Evolutionary conservation across 1,140 invertebrate species (phyloP).

Genomic region (Drosophila setifemur): DNA sequence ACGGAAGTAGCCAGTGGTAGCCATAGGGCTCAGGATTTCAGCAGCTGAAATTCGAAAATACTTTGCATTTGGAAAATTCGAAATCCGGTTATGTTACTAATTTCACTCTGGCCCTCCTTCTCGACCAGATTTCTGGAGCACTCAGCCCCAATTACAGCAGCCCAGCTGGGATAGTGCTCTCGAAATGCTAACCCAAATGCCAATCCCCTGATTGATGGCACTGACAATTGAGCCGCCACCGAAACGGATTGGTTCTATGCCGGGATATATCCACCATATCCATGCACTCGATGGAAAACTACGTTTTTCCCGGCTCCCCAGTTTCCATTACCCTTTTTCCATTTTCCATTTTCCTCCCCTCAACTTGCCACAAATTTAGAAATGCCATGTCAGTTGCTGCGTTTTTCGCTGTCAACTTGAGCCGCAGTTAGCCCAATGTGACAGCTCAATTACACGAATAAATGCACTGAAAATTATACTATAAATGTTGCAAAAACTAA

Average conservation of each 20-base stretch:
- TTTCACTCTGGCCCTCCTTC: slow-evolving; percentile 25
- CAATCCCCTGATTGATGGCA: slow-evolving; percentile 68
- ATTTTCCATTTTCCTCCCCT: background rate
- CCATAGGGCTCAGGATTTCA: slow-evolving; percentile 8
- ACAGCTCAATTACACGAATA: slow-evolving; percentile 56
- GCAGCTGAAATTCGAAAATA: slow-evolving; percentile 48
- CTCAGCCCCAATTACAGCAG: slow-evolving; percentile 55
- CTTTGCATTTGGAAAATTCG: slow-evolving; percentile 63
- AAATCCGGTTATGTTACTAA: slow-evolving; percentile 77
- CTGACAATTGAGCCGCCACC: slow-evolving; percentile 65
- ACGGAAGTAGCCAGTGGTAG: slow-evolving; percentile 50
- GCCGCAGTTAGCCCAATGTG: slow-evolving; percentile 51
- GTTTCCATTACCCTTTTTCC: background rate
- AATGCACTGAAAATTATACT: background rate
- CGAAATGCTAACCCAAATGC: slow-evolving; percentile 53
- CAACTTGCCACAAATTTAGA: slow-evolving; percentile 1
- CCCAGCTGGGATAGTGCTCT: slow-evolving; percentile 27
- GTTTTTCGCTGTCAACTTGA: slow-evolving; percentile 59
- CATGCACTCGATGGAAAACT: slow-evolving; percentile 10
- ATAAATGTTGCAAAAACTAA: background rate
- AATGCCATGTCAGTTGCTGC: slow-evolving; percentile 50
- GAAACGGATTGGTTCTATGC: slow-evolving; percentile 19
- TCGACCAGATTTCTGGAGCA: slow-evolving; percentile 6
- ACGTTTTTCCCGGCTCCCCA: no score
- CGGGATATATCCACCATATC: background rate